phyloP scores from a whole-genome alignment of 1,140 invertebrate species.

The Heterodera carotae region DNA sequence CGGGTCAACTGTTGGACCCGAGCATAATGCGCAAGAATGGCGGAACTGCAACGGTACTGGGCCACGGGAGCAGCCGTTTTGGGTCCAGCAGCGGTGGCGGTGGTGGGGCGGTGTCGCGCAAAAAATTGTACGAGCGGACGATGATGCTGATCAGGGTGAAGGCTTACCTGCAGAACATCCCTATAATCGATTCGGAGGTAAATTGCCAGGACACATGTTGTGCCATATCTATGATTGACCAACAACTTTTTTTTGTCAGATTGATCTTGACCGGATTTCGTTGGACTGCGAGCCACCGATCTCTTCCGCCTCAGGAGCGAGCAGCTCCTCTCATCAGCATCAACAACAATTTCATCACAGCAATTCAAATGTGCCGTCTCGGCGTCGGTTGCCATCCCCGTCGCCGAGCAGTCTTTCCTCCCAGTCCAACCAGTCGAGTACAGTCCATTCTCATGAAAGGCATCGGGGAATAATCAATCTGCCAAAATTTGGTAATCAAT shows the following conservation, averaged over 20 bases:
- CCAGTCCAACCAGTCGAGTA: conserved; percentile 70
- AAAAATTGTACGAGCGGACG: conserved; percentile 70
- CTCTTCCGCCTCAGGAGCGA: conserved; percentile 24
- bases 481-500: conserved; percentile 73
- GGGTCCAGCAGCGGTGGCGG: conserved; percentile 39
- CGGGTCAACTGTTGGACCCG: conserved; percentile 31
- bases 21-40: conserved; percentile 26
- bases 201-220: conserved; percentile 21
- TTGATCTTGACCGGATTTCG: conserved; percentile 80
- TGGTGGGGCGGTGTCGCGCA: conserved; percentile 43
- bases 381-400: conserved; percentile 81
- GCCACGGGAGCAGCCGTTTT: conserved; percentile 8
- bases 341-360: conserved; percentile 20
- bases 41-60: not conserved
- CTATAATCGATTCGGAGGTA: conserved; percentile 83
- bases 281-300: conserved; percentile 79
- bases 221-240: not conserved
- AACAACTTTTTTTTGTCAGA: conserved; percentile 67
- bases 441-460: conserved; percentile 47
- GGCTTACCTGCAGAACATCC: conserved; percentile 88
- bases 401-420: conserved; percentile 80
- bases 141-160: conserved; percentile 95
- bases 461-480: conserved; percentile 30
- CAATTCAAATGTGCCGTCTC: conserved; percentile 71
- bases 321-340: conserved; percentile 22